A percentile compares a stretch with the other conserved stretches of the same genome.
phyloP scores from a whole-genome alignment of 2,888 invertebrate species.

The Loripinus fragilis region DNA sequence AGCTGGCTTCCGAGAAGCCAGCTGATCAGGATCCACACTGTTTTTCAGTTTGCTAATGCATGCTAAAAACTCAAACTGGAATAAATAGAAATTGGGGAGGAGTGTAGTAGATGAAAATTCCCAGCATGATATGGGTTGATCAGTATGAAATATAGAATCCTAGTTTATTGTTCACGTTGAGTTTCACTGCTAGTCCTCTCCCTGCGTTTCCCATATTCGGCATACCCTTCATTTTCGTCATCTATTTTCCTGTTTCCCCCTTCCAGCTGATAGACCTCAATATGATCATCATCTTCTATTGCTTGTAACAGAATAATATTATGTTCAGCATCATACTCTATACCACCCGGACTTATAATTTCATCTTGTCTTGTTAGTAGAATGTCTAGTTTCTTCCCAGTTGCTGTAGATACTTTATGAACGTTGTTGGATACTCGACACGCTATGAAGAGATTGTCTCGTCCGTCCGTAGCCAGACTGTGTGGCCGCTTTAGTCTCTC shows the following conservation, averaged over 20 bases:
- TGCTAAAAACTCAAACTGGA: too few species aligned
- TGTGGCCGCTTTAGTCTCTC: slow-evolving; percentile 1
- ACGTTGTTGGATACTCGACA: slow-evolving; percentile 4
- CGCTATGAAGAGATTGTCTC: slow-evolving; percentile 1
- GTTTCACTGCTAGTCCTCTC: neutral
- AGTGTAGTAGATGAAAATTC: too few species aligned
- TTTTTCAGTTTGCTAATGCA: too few species aligned
- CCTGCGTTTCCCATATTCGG: neutral
- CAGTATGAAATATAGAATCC: too few species aligned
- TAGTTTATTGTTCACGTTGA: neutral
- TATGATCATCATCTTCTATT: slow-evolving; percentile 3
- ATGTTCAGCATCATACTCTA: slow-evolving; percentile 12
- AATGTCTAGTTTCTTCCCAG: neutral
- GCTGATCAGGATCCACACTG: too few species aligned
- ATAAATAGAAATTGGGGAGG: too few species aligned
- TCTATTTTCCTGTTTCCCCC: neutral
- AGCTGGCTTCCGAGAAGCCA: too few species aligned
- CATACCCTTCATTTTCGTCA: neutral
- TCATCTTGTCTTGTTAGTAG: slow-evolving; percentile 11
- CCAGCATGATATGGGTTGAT: too few species aligned
- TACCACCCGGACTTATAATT: slow-evolving; percentile 10
- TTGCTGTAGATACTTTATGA: neutral
- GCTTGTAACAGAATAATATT: slow-evolving; percentile 5
- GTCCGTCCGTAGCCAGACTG: neutral
- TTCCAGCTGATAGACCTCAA: neutral